phyloP scores from a whole-genome alignment of 2,888 invertebrate genomes.

The Oligia strigilis region DNA sequence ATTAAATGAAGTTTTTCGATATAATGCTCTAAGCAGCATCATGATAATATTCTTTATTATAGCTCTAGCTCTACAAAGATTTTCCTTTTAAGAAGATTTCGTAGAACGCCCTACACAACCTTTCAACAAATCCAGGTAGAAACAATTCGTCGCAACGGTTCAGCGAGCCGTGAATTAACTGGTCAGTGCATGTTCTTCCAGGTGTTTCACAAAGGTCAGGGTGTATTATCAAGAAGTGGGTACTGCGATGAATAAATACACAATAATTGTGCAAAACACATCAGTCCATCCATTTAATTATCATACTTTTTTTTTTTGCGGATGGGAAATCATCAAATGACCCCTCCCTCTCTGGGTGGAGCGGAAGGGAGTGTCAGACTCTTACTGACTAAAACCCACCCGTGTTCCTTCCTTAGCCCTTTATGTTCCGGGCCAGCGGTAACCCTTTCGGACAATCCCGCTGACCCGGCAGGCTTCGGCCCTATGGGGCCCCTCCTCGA shows the following conservation, averaged over 20 bases:
- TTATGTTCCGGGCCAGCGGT: too few species aligned
- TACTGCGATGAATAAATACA: slow-evolving; percentile 2
- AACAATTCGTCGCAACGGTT: slow-evolving; percentile 27
- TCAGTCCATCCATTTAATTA: background rate
- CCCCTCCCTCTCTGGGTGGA: too few species aligned
- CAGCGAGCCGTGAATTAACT: slow-evolving; percentile 35
- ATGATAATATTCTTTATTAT: background rate
- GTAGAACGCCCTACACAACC: slow-evolving; percentile 14
- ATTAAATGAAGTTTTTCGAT: background rate
- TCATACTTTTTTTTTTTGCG: too few species aligned
- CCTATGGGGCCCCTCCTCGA: too few species aligned
- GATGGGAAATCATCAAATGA: too few species aligned
- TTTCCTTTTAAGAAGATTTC: background rate
- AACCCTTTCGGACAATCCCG: too few species aligned
- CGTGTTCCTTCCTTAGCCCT: too few species aligned
- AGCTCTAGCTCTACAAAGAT: background rate
- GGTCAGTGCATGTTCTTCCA: slow-evolving; percentile 19
- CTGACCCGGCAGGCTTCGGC: too few species aligned
- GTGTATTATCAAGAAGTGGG: background rate
- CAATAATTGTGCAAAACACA: background rate
- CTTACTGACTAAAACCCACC: too few species aligned
- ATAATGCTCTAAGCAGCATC: background rate
- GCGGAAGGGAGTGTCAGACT: too few species aligned
- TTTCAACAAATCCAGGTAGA: slow-evolving; percentile 33
- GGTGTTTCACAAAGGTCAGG: slow-evolving; percentile 24